Evolutionary conservation across 2,113 vertebrate species (phyloP).

Genomic region (Megaceryle torquata): DNA sequence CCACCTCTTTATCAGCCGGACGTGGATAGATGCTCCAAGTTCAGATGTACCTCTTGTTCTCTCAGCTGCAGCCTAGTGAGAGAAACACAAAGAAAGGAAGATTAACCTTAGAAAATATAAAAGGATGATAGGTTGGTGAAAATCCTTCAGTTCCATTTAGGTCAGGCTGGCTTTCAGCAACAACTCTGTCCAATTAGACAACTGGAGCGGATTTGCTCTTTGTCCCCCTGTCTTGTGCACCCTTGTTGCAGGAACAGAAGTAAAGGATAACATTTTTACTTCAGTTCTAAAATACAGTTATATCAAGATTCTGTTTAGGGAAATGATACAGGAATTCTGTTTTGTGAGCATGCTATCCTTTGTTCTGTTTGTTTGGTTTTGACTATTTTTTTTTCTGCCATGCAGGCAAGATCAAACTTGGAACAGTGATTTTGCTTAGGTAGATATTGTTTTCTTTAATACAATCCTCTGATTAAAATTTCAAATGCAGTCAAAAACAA

Average conservation of each 20-base stretch:
- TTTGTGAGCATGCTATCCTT: neutral
- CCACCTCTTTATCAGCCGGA: neutral
- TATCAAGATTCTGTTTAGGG: neutral
- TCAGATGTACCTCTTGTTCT: slow-evolving; percentile 21
- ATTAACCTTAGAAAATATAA: slow-evolving; percentile 35
- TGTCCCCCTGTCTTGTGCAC: neutral
- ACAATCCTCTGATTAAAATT: neutral
- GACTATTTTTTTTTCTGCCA: neutral
- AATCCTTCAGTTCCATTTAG: slow-evolving; percentile 46
- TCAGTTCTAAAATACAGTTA: neutral
- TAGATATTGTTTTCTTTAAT: neutral
- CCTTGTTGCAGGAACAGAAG: neutral
- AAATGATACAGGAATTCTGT: neutral
- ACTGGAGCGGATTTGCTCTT: slow-evolving; percentile 1
- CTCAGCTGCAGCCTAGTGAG: neutral
- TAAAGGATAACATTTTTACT: neutral
- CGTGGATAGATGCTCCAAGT: neutral
- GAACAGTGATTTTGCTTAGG: neutral
- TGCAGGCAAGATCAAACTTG: neutral
- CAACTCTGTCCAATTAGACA: slow-evolving; percentile 13
- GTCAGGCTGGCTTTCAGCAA: slow-evolving; percentile 26
- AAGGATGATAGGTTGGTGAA: slow-evolving; percentile 19
- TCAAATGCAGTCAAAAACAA: neutral
- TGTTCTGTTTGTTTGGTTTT: neutral
- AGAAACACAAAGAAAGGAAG: slow-evolving; percentile 17